Conservation (phyloP, 2,797 vertebrate species). For the Etheostoma nigrum region DNA sequence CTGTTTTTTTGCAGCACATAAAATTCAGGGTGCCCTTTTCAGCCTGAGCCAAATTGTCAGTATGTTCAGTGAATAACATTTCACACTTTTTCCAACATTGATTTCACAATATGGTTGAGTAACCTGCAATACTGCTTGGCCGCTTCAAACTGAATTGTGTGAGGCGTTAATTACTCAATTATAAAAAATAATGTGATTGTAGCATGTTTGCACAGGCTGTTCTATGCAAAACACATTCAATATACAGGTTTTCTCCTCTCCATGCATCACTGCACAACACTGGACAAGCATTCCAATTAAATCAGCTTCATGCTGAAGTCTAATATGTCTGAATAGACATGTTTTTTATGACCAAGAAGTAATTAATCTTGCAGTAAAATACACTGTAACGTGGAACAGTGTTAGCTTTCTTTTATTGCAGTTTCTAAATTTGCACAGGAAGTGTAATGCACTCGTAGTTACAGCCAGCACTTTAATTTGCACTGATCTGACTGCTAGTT, state of each 20-base stretch:
- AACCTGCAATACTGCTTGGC: not conserved
- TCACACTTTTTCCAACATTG: not conserved
- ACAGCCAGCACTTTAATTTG: constrained; percentile 1
- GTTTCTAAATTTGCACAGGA: not conserved
- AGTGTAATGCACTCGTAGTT: not conserved
- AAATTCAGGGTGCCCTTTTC: not conserved
- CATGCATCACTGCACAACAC: constrained; percentile 45
- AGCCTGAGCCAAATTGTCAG: not conserved
- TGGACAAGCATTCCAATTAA: constrained; percentile 63
- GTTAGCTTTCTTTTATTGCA: not conserved
- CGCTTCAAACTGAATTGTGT: not conserved
- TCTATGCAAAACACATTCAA: constrained; percentile 6
- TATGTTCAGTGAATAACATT: not conserved
- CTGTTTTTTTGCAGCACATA: constrained; percentile 1
- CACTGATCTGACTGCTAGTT: not conserved
- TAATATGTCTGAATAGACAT: constrained; percentile 20
- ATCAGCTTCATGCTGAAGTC: constrained; percentile 35
- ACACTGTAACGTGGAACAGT: not conserved
- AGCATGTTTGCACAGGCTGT: constrained; percentile 9
- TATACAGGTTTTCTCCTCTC: constrained; percentile 7
- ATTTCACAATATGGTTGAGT: not conserved
- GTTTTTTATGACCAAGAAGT: constrained; percentile 31
- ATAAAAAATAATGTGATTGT: not conserved
- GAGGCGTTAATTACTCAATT: constrained; percentile 1
- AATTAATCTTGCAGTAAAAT: constrained; percentile 47